These are phyloP conservation scores for Chamaea fasciata DNA, from an alignment of 2,113 vertebrate genomes.

Conservation along the genomic window DNA sequence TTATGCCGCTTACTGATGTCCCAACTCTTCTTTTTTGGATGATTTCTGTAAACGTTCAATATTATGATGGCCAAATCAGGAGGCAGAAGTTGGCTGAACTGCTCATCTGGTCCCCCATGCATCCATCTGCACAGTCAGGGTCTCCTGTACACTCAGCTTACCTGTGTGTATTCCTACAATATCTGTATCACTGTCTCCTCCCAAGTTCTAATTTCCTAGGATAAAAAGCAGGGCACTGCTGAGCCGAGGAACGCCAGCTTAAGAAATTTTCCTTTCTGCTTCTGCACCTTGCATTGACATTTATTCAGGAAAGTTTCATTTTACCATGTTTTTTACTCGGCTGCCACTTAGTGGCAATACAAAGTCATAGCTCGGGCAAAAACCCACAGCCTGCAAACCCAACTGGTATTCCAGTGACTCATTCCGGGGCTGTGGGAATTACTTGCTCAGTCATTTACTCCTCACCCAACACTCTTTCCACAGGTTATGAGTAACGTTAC, in stretches of 20 bases:
- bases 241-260: not conserved
- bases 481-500: not conserved
- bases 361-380: not conserved
- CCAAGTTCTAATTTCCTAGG: not conserved
- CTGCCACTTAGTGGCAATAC: constrained; percentile 72
- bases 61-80: accelerated
- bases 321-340: constrained; percentile 69
- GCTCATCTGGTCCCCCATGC: not conserved
- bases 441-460: not conserved
- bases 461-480: not conserved
- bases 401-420: not conserved
- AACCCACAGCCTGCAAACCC: not conserved
- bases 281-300: not conserved
- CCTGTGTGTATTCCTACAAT: not conserved
- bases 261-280: not conserved
- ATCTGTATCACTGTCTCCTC: not conserved
- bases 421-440: not conserved
- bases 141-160: not conserved
- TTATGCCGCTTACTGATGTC: not conserved
- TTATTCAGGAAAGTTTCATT: not conserved
- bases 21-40: not conserved
- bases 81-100: not conserved
- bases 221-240: not conserved
- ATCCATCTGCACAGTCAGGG: not conserved
- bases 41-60: not conserved